Conservation (phyloP, 2,888 invertebrate species). For the Rhyacophila evoluta region DNA sequence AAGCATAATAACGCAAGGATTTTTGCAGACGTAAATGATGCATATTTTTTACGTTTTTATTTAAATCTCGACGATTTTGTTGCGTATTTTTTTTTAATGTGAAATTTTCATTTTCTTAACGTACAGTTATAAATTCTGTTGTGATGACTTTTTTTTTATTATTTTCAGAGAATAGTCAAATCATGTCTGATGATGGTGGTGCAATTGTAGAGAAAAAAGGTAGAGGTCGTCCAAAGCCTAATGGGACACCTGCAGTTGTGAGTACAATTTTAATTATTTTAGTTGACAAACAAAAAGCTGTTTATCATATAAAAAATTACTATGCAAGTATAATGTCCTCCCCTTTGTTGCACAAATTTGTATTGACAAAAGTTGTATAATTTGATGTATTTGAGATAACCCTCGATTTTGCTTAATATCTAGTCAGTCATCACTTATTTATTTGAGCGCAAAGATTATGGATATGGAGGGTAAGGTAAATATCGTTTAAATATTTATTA, state of each 20-base stretch:
- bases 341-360: too few species aligned
- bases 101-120: background rate
- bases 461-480: too few species aligned
- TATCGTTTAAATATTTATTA: background rate
- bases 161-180: conserved; percentile 42
- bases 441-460: too few species aligned
- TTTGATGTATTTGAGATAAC: too few species aligned
- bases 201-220: conserved; percentile 70
- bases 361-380: too few species aligned
- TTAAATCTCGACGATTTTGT: background rate
- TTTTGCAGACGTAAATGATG: conserved; percentile 1
- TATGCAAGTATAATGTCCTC: too few species aligned
- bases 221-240: conserved; percentile 68
- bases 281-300: too few species aligned
- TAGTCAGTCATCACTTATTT: too few species aligned
- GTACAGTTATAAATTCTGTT: background rate
- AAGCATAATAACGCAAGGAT: background rate
- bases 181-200: conserved; percentile 70
- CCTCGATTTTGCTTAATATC: too few species aligned
- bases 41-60: background rate
- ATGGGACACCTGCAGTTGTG: conserved; percentile 65
- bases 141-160: conserved; percentile 11
- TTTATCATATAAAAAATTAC: too few species aligned
- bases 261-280: conserved; percentile 23
- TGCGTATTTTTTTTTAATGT: background rate